Percentiles rank a stretch among this genome's conserved stretches.
Evolutionary conservation across 2,888 invertebrate species (phyloP).

Genomic region (Pristionchus japonicus): DNA sequence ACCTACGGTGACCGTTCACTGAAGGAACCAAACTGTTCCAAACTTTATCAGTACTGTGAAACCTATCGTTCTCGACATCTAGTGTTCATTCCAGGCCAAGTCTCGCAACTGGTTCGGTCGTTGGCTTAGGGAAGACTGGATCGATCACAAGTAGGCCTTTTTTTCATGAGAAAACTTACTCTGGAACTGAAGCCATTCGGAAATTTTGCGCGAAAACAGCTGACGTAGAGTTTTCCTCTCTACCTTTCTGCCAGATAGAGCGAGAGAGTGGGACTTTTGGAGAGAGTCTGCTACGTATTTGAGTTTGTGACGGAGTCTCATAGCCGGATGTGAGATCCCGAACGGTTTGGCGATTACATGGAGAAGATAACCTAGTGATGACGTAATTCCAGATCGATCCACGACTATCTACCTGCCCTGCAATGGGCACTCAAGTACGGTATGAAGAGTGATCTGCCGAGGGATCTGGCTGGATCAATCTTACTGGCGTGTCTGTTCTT

Average conservation of each 20-base stretch:
- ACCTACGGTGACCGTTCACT: no score
- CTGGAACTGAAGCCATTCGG: slow-evolving; percentile 19
- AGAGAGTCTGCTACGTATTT: not conserved
- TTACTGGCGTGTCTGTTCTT: slow-evolving; percentile 37
- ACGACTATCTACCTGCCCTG: slow-evolving; percentile 33
- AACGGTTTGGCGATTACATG: no score
- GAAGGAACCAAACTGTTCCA: not conserved
- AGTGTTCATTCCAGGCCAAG: not conserved
- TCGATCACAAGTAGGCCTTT: slow-evolving; percentile 13
- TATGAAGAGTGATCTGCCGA: slow-evolving; percentile 44
- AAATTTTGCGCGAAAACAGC: not conserved
- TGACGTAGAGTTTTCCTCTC: not conserved
- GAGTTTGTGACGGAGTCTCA: no score
- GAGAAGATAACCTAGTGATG: not conserved
- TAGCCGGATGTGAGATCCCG: no score
- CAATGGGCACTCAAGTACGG: slow-evolving; percentile 41
- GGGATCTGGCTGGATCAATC: slow-evolving; percentile 44
- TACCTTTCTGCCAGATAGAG: no score
- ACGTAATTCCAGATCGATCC: not conserved
- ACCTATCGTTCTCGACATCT: not conserved
- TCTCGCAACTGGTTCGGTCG: not conserved
- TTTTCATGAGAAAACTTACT: not conserved
- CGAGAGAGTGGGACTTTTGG: no score
- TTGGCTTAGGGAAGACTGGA: not conserved
- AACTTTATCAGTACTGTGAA: not conserved